Conservation (phyloP, 2,797 vertebrate species). For the Sebastes minor region DNA sequence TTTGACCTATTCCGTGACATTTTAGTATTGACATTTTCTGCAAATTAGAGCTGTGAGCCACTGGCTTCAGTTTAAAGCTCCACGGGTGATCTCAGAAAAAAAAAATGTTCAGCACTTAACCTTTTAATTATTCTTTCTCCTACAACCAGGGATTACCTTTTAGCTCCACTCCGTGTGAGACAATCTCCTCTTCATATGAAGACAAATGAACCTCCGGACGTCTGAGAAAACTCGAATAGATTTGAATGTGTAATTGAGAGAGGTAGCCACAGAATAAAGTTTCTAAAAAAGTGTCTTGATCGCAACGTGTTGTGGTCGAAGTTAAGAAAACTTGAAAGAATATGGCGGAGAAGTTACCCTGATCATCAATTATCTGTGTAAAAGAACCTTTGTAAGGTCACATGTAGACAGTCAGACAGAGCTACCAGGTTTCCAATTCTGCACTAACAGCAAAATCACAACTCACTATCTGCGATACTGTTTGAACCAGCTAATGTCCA, state of each 20-base stretch:
- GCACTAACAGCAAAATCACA: neutral
- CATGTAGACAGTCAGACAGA: neutral
- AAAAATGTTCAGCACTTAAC: conserved; percentile 79
- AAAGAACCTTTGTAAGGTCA: neutral
- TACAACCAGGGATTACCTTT: conserved; percentile 65
- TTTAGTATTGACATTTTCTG: conserved; percentile 82
- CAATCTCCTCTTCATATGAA: conserved; percentile 44
- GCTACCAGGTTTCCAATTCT: neutral
- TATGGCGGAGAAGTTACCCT: no score
- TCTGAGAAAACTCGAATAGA: conserved; percentile 12
- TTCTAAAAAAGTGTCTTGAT: neutral
- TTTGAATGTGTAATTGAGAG: conserved; percentile 16
- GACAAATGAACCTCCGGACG: conserved; percentile 57
- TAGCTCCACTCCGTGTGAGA: conserved; percentile 52
- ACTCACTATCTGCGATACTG: neutral
- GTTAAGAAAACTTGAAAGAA: neutral
- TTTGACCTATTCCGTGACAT: conserved; percentile 84
- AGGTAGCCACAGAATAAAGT: neutral
- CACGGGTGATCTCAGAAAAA: conserved; percentile 62
- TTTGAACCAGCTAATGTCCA: neutral
- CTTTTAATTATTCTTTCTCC: conserved; percentile 82
- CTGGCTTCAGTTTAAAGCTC: conserved; percentile 71
- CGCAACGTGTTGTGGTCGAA: neutral
- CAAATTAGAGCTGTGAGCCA: conserved; percentile 80
- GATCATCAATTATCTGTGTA: neutral